Evolutionary conservation across 2,888 invertebrate genomes (phyloP).

Genomic region (Anagyrus pseudococci): DNA sequence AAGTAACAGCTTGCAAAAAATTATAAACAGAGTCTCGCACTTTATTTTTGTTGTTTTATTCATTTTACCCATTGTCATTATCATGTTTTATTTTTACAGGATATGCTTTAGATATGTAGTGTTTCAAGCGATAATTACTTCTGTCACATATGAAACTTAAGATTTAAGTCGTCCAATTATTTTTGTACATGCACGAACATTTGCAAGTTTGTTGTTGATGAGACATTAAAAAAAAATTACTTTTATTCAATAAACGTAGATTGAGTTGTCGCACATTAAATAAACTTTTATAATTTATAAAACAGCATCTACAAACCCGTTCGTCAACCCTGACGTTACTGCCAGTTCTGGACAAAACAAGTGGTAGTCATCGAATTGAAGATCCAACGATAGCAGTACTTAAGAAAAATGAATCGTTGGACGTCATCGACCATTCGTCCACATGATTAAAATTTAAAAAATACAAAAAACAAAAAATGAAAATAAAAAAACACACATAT

Average conservation of each 20-base stretch:
- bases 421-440: slow-evolving; percentile 31
- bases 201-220: slow-evolving; percentile 1
- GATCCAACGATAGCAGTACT: slow-evolving; percentile 31
- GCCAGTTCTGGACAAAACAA: slow-evolving; percentile 50
- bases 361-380: slow-evolving; percentile 51
- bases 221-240: not conserved
- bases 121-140: not conserved
- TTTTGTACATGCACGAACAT: too few species aligned
- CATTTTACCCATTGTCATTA: slow-evolving; percentile 15
- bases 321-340: slow-evolving; percentile 51
- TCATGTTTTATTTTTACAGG: slow-evolving; percentile 18
- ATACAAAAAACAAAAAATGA: not conserved
- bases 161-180: not conserved
- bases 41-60: slow-evolving; percentile 2
- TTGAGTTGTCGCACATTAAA: slow-evolving; percentile 4
- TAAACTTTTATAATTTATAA: slow-evolving; percentile 15
- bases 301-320: slow-evolving; percentile 56
- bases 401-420: slow-evolving; percentile 19
- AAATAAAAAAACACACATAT: slow-evolving; percentile 1
- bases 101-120: not conserved
- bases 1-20: slow-evolving; percentile 29
- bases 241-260: not conserved
- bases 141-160: not conserved
- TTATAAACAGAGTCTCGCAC: slow-evolving; percentile 27
- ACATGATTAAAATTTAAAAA: slow-evolving; percentile 15